Conservation (phyloP, 2,113 vertebrate species). For the Odobenus rosmarus region DNA sequence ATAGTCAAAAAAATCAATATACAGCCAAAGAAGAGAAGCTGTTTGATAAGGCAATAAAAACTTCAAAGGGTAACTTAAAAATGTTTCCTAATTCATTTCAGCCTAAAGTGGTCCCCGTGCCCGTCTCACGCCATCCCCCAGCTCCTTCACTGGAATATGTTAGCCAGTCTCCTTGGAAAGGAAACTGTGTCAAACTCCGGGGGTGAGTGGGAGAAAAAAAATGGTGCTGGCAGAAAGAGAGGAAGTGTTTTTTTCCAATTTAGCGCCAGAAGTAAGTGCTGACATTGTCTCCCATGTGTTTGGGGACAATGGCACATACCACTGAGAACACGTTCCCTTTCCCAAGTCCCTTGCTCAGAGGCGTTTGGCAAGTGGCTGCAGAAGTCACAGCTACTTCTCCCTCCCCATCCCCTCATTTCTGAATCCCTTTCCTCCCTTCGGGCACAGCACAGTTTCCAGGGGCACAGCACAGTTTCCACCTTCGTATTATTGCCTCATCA, state of each 20-base stretch:
- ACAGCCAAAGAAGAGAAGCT: slow-evolving; percentile 27
- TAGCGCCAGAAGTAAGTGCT: slow-evolving; percentile 30
- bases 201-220: slow-evolving; percentile 36
- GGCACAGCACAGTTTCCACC: not conserved
- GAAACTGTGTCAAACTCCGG: slow-evolving; percentile 57
- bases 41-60: slow-evolving; percentile 34
- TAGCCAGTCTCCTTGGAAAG: slow-evolving; percentile 47
- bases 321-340: not conserved
- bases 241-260: slow-evolving; percentile 55
- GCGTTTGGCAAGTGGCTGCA: not conserved
- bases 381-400: not conserved
- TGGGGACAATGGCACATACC: slow-evolving; percentile 26
- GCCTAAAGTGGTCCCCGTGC: not conserved
- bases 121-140: not conserved
- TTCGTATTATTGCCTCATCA: not conserved
- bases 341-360: not conserved
- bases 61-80: slow-evolving; percentile 45
- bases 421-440: not conserved
- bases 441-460: too few relatives aligned
- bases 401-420: not conserved
- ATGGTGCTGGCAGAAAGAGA: slow-evolving; percentile 22
- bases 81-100: slow-evolving; percentile 46
- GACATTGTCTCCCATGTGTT: slow-evolving; percentile 34
- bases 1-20: slow-evolving; percentile 19
- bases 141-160: not conserved